These are phyloP conservation scores for Caenorhabditis afra DNA, from an alignment of 2,888 invertebrate species.

Conservation along the genomic window DNA sequence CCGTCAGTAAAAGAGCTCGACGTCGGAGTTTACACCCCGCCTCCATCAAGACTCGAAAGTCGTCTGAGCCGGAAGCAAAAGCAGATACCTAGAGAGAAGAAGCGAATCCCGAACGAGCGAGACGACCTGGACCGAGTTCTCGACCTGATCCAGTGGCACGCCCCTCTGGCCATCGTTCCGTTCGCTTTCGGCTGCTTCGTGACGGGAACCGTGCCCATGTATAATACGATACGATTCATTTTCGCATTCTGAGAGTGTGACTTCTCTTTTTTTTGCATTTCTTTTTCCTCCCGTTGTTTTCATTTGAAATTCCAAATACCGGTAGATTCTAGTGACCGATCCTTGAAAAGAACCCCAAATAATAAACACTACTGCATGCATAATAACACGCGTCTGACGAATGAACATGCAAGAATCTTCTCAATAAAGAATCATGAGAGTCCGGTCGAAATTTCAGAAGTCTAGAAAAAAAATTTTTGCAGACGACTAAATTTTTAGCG, in stretches of 20 bases:
- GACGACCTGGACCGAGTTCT: slow-evolving; percentile 25
- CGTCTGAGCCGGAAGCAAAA: neutral
- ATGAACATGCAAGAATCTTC: slow-evolving; percentile 15
- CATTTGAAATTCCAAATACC: slow-evolving; percentile 1
- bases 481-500: slow-evolving; percentile 54
- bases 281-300: neutral
- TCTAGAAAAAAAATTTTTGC: slow-evolving; percentile 6
- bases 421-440: slow-evolving; percentile 10
- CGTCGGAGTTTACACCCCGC: slow-evolving; percentile 35
- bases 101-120: slow-evolving; percentile 4
- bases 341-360: neutral
- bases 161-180: slow-evolving; percentile 28
- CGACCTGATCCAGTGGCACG: slow-evolving; percentile 31
- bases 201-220: slow-evolving; percentile 42
- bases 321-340: slow-evolving; percentile 25
- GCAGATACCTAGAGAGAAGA: neutral
- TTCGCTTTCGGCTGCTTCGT: slow-evolving; percentile 42
- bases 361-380: slow-evolving; percentile 7
- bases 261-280: slow-evolving; percentile 21
- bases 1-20: slow-evolving; percentile 25
- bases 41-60: slow-evolving; percentile 24
- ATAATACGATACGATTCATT: slow-evolving; percentile 34
- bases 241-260: slow-evolving; percentile 21
- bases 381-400: neutral
- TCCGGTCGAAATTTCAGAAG: too few relatives aligned